Base-by-base conservation (phyloP, 1,140 invertebrate species). In the Zophobas morio region DNA sequence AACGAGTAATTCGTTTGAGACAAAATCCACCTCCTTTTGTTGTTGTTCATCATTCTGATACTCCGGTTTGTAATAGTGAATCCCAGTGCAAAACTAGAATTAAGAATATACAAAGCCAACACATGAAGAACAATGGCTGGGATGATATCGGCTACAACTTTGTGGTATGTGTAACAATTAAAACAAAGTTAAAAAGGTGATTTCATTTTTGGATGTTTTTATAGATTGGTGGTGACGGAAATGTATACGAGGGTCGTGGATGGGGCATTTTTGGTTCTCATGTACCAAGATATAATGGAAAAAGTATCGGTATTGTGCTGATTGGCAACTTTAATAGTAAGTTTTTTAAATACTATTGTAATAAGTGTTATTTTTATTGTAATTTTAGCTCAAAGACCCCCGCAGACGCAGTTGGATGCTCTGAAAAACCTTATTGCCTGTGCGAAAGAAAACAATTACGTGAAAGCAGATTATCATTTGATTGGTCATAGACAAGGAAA, bases 221-320 rank as follows among this genome's bases (percentile, higher is more conserved):
- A 2, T 74, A 84, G 36, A 88, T 93, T 46, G 89, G 90, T 54
- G 87, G 89, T 49, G 89, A 91, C 78, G 90, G 90, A 8, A 82
- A 86, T 1, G 87, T 89, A 0, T 91, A 90, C 80, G 92, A 94
- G 82, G 94, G 93, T 1, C 89, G 94, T 6, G 94, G 93, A 1
- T 95, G 93, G 93, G 87, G 89, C 32, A 83, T 84, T 0, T 75
- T 89, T 0, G 94, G 94, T 0, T 91, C 92, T 0, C 94, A 95
- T 80, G 88, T 92, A 1, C 84, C 88, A 5, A 88, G 87, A 51
- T 94, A 92, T 84, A 95, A 95, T 82, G 82, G 81, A 35, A 88
- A 90, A 63, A 91, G 91, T 73, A 88, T 94, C 36, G 92, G 92
- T 20, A 90, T 93, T 78, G 92, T 90, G 70, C 84, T 93, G 20